These are phyloP conservation scores for Pungitius pungitius DNA, from an alignment of 2,113 vertebrate genomes.

Conservation along the genomic window DNA sequence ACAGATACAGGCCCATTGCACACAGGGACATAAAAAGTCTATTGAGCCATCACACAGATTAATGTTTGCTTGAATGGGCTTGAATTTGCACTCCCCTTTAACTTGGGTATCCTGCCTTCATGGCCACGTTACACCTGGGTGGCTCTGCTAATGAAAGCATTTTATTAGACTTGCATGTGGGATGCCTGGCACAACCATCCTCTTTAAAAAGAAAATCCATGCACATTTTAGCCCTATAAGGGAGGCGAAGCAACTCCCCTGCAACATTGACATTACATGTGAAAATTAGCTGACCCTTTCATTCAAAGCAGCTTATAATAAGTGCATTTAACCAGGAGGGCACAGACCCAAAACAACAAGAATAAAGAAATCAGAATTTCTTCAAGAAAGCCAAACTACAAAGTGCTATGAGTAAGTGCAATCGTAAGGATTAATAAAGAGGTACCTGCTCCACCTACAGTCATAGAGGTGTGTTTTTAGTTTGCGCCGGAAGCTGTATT, in stretches of 20 bases:
- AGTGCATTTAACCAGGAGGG: too few relatives aligned
- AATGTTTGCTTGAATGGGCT: constrained; percentile 63
- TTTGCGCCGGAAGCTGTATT: too few relatives aligned
- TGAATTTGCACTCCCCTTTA: constrained; percentile 60
- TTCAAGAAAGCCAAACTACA: too few relatives aligned
- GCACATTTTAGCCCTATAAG: constrained; percentile 51
- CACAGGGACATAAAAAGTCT: constrained; percentile 56
- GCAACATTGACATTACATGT: neutral
- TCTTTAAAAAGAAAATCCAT: constrained; percentile 33
- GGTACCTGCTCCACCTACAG: too few relatives aligned
- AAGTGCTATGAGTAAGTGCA: too few relatives aligned
- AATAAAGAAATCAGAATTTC: too few relatives aligned
- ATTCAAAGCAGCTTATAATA: too few relatives aligned
- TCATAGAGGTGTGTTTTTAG: too few relatives aligned
- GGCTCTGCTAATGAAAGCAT: constrained; percentile 79
- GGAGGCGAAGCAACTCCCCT: constrained; percentile 9
- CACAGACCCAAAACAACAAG: too few relatives aligned
- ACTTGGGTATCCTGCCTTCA: constrained; percentile 64
- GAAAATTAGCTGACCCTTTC: too few relatives aligned
- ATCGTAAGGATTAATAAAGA: too few relatives aligned
- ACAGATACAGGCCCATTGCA: constrained; percentile 50
- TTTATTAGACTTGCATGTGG: constrained; percentile 70
- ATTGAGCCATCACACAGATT: constrained; percentile 71
- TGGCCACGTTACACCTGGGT: constrained; percentile 78
- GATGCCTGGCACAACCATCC: constrained; percentile 46